Percentiles rank a stretch among this genome's conserved stretches.
Conservation (phyloP, 2,797 vertebrate species). For the Siniperca obscura region DNA sequence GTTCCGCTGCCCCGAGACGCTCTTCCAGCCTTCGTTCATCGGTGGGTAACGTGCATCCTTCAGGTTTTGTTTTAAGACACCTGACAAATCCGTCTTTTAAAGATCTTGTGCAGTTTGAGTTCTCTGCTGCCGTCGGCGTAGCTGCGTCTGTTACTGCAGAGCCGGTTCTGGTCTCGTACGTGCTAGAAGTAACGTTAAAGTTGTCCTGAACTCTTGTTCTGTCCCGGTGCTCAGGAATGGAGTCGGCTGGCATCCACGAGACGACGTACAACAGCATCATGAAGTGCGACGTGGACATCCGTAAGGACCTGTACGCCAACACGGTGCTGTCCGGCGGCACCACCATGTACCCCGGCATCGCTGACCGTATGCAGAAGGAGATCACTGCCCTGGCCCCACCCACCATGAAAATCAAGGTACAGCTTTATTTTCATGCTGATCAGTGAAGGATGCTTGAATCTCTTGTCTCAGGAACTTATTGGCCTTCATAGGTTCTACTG, state of each 20-base stretch:
- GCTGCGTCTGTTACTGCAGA: no score
- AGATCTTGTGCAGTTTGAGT: no score
- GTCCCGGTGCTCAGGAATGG: constrained; percentile 72
- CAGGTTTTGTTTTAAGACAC: no score
- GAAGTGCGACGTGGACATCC: constrained; percentile 88
- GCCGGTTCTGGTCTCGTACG: not conserved
- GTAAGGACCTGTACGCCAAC: constrained; percentile 94
- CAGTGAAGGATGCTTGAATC: not conserved
- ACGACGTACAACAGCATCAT: constrained; percentile 83
- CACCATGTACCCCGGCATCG: constrained; percentile 96
- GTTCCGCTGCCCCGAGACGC: constrained; percentile 96
- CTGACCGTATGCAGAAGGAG: constrained; percentile 95
- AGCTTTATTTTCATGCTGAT: not conserved
- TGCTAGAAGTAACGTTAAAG: fast-evolving
- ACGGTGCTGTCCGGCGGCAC: constrained; percentile 93
- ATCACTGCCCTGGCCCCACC: constrained; percentile 88
- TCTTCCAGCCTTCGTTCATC: constrained; percentile 97
- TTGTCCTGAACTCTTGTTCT: not conserved
- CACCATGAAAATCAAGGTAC: constrained; percentile 75
- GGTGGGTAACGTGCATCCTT: constrained; percentile 77
- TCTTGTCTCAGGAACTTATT: no score
- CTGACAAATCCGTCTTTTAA: no score
- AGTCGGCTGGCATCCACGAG: constrained; percentile 78
- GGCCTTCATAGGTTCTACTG: not conserved
- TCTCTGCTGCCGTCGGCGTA: no score